Conservation (phyloP, 2,888 invertebrate species). For the Melitaea athalia region DNA sequence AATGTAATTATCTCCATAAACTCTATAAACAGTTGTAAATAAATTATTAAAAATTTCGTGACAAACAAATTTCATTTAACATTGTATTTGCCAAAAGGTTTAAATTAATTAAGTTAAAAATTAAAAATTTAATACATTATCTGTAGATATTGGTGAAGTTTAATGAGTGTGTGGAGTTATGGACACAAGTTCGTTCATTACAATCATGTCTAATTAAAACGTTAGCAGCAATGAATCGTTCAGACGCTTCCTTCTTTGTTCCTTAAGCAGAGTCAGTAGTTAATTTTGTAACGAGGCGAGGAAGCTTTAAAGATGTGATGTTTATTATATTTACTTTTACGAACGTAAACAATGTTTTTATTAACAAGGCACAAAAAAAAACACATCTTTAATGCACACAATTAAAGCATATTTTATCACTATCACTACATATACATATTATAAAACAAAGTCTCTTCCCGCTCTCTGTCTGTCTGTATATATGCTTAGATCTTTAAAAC, state of each 20-base stretch:
- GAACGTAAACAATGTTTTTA: constrained; percentile 26
- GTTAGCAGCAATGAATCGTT: constrained; percentile 59
- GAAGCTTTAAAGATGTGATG: constrained; percentile 48
- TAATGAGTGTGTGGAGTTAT: constrained; percentile 43
- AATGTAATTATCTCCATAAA: too few relatives aligned
- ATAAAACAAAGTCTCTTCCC: too few relatives aligned
- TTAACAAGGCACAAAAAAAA: constrained; percentile 21
- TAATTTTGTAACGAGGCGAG: constrained; percentile 46
- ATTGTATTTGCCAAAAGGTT: not conserved
- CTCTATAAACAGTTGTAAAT: too few relatives aligned
- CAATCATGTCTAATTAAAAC: constrained; percentile 61
- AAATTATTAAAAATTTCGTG: too few relatives aligned
- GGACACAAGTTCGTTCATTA: constrained; percentile 51
- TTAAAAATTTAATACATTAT: constrained; percentile 35
- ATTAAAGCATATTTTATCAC: too few relatives aligned
- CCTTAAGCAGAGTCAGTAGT: constrained; percentile 43
- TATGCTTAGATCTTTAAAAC: too few relatives aligned
- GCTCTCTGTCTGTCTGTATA: too few relatives aligned
- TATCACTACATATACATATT: too few relatives aligned
- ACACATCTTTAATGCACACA: not conserved
- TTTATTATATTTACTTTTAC: constrained; percentile 38
- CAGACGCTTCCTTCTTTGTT: constrained; percentile 65
- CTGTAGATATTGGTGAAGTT: constrained; percentile 48
- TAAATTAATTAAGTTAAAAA: constrained; percentile 7
- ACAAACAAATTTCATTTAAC: not conserved